Conservation (phyloP, 2,113 vertebrate species). For the Salvator merianae region DNA sequence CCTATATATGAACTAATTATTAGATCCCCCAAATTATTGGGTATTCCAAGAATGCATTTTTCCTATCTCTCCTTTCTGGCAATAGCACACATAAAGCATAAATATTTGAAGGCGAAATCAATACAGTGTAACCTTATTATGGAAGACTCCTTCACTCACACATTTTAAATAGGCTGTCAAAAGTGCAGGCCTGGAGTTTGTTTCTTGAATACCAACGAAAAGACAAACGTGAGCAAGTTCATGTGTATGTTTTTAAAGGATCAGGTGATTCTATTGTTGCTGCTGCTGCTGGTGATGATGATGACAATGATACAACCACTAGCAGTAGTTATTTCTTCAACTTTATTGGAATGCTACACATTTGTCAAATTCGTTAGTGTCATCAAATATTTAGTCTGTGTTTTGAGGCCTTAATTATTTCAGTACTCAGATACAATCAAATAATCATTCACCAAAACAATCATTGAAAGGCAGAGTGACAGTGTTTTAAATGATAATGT, state of each 20-base stretch:
- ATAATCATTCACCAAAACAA: neutral
- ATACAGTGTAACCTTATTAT: constrained; percentile 60
- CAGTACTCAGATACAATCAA: neutral
- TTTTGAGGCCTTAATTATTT: constrained; percentile 7
- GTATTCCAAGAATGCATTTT: constrained; percentile 16
- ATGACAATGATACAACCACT: neutral
- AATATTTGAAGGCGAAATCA: constrained; percentile 52
- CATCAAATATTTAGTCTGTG: neutral
- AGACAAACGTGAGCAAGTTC: neutral
- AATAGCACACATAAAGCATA: constrained; percentile 54
- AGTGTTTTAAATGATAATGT: neutral
- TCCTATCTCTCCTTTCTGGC: constrained; percentile 35
- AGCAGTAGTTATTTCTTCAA: neutral
- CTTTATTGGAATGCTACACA: neutral
- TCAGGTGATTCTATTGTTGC: neutral
- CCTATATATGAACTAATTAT: constrained; percentile 41
- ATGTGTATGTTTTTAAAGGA: neutral
- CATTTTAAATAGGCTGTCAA: constrained; percentile 63
- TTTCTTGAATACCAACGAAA: constrained; percentile 39
- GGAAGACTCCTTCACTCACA: constrained; percentile 50
- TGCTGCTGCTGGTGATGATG: no score
- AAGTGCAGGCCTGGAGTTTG: constrained; percentile 40
- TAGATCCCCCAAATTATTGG: neutral
- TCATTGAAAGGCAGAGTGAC: neutral
- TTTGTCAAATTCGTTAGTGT: neutral